Percentiles rank a stretch among this genome's conserved stretches.
phyloP scores from a whole-genome alignment of 1,140 invertebrate genomes.

The Linepithema humile region DNA sequence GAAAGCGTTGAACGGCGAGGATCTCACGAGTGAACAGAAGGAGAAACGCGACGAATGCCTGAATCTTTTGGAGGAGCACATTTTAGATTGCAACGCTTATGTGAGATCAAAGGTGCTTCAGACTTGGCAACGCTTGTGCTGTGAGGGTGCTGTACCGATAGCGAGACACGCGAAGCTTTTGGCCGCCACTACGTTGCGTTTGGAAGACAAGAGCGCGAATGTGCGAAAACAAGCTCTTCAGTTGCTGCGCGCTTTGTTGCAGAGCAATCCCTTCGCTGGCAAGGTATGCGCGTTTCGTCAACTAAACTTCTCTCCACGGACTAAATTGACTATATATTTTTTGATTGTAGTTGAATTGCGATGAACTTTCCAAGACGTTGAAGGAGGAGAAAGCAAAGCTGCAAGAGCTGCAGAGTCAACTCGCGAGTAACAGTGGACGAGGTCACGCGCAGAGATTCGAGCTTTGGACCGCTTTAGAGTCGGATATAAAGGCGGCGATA shows the following conservation, averaged over 20 bases:
- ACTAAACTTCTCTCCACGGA: background rate
- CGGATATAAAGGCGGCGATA: slow-evolving; percentile 81
- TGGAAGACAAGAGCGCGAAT: slow-evolving; percentile 91
- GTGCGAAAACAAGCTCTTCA: slow-evolving; percentile 92
- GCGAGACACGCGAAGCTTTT: slow-evolving; percentile 87
- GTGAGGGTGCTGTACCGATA: slow-evolving; percentile 90
- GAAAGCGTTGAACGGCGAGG: slow-evolving; percentile 88
- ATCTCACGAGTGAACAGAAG: slow-evolving; percentile 88
- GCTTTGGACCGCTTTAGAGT: slow-evolving; percentile 80
- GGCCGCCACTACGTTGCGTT: slow-evolving; percentile 87
- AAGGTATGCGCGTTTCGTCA: slow-evolving; percentile 83
- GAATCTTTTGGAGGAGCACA: slow-evolving; percentile 91
- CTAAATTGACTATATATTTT: background rate
- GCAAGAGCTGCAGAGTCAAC: slow-evolving; percentile 85
- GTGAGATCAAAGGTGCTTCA: slow-evolving; percentile 92
- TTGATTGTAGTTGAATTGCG: slow-evolving; percentile 84
- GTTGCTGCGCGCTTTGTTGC: slow-evolving; percentile 89
- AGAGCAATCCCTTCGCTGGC: slow-evolving; percentile 91
- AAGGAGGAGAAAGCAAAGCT: slow-evolving; percentile 86
- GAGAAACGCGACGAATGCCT: slow-evolving; percentile 89
- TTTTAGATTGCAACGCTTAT: slow-evolving; percentile 92
- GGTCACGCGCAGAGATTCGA: slow-evolving; percentile 81
- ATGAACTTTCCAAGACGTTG: slow-evolving; percentile 86
- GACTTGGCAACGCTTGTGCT: slow-evolving; percentile 90
- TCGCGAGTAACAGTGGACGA: slow-evolving; percentile 80